phyloP scores from a whole-genome alignment of 1,140 invertebrate genomes.

The Homalodisca vitripennis region DNA sequence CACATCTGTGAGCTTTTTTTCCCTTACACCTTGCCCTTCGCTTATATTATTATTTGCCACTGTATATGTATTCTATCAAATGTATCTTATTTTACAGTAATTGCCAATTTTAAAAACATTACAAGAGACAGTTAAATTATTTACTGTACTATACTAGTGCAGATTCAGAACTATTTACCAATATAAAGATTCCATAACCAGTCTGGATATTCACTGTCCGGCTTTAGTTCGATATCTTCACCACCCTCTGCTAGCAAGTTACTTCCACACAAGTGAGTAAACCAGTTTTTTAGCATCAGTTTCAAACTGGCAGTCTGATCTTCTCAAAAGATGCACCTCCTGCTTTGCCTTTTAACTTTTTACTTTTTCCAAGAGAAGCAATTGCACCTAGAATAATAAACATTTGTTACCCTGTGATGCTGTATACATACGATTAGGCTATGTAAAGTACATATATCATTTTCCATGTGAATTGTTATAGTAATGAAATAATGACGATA shows the following conservation, averaged over 20 bases:
- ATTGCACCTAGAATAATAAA: conserved; percentile 16
- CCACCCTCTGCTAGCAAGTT: conserved; percentile 75
- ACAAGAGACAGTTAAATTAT: too few relatives aligned
- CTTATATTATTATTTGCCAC: background rate
- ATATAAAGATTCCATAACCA: conserved; percentile 83
- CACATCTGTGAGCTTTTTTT: background rate
- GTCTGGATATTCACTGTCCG: conserved; percentile 87
- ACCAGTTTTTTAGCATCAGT: conserved; percentile 77
- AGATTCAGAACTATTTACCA: conserved; percentile 41
- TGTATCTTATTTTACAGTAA: background rate
- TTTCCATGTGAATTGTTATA: too few relatives aligned
- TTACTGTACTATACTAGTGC: background rate
- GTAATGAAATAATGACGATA: too few relatives aligned
- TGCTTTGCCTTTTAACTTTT: conserved; percentile 1
- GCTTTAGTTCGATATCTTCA: conserved; percentile 79
- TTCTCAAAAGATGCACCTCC: conserved; percentile 64
- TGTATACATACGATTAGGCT: too few relatives aligned
- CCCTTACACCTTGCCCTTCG: background rate
- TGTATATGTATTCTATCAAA: background rate
- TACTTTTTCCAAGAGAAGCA: conserved; percentile 22
- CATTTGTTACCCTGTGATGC: too few relatives aligned
- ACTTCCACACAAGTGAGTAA: conserved; percentile 81
- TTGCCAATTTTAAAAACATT: background rate
- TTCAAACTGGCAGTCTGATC: conserved; percentile 77
- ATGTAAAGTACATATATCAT: too few relatives aligned